phyloP scores from a whole-genome alignment of 2,888 invertebrate genomes.

The Perizoma flavofasciatum region DNA sequence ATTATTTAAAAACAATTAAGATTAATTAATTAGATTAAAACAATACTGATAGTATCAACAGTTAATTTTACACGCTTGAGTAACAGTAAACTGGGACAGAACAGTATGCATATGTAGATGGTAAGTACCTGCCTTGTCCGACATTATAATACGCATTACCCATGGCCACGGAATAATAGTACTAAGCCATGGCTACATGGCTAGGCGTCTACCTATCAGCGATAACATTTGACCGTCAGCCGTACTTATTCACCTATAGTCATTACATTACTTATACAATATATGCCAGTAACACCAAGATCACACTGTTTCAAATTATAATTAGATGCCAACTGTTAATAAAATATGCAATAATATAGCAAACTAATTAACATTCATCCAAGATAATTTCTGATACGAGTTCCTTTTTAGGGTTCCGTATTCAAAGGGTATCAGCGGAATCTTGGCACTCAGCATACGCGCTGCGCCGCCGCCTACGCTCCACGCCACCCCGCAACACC shows the following conservation, averaged over 20 bases:
- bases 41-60: neutral
- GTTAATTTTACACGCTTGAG: slow-evolving; percentile 6
- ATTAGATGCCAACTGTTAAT: slow-evolving; percentile 7
- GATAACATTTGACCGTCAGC: slow-evolving; percentile 50
- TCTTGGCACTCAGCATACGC: no score
- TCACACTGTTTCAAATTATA: slow-evolving; percentile 44
- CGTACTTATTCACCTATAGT: slow-evolving; percentile 37
- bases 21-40: no score
- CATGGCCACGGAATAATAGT: slow-evolving; percentile 25
- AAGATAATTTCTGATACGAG: slow-evolving; percentile 6
- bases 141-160: slow-evolving; percentile 24
- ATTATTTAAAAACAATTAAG: neutral
- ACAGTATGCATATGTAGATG: no score
- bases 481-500: no score
- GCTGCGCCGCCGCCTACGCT: no score
- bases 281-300: slow-evolving; percentile 41
- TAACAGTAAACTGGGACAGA: slow-evolving; percentile 12
- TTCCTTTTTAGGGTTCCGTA: neutral
- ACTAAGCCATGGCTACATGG: slow-evolving; percentile 16
- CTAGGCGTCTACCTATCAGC: slow-evolving; percentile 24
- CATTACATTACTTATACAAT: slow-evolving; percentile 29
- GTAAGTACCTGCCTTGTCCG: slow-evolving; percentile 12
- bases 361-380: slow-evolving; percentile 14
- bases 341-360: neutral
- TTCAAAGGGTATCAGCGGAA: no score